Conservation (phyloP, 2,797 vertebrate genomes). For the Margarornis squamiger region DNA sequence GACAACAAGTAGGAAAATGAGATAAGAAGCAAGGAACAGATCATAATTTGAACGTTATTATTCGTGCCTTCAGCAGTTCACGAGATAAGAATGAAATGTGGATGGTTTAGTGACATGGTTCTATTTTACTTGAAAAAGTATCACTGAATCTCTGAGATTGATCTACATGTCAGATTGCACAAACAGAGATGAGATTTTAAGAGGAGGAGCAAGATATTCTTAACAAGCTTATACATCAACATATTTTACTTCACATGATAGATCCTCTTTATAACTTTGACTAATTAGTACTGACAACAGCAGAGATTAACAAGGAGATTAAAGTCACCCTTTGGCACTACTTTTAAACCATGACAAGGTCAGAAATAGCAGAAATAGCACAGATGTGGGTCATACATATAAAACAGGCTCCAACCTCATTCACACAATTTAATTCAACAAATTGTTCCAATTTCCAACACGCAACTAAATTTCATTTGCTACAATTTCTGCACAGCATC, state of each 20-base stretch:
- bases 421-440: background rate
- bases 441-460: background rate
- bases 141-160: background rate
- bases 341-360: background rate
- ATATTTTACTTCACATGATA: background rate
- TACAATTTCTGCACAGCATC: background rate
- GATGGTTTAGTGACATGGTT: background rate
- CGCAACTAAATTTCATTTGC: background rate
- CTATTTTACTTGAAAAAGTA: background rate
- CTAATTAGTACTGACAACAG: slow-evolving; percentile 20
- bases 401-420: background rate
- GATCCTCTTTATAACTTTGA: background rate
- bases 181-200: background rate
- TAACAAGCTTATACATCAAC: background rate
- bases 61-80: background rate
- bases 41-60: background rate
- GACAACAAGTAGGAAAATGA: background rate
- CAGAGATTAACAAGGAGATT: background rate
- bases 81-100: background rate
- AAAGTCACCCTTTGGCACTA: background rate
- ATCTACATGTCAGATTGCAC: background rate
- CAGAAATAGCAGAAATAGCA: background rate
- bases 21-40: background rate
- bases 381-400: background rate
- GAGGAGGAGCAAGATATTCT: background rate